A percentile compares a stretch with the other conserved stretches of the same genome.
Conservation (phyloP, 1,140 invertebrate species). For the Stenopsyche tienmushanensis region DNA sequence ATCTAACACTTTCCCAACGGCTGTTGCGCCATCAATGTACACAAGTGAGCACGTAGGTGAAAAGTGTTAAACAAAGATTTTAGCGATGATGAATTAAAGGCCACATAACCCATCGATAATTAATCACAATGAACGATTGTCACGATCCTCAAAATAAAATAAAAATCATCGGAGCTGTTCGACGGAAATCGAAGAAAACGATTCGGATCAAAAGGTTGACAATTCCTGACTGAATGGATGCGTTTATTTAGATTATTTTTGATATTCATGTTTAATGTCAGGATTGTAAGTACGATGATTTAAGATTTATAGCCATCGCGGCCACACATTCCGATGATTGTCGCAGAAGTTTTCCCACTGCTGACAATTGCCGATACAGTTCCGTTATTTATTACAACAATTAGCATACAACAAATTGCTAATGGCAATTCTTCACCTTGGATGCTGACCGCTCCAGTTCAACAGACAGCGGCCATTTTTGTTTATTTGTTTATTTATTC, state of each 20-base stretch:
- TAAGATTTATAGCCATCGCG: no score
- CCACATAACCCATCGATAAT: no score
- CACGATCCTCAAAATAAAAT: no score
- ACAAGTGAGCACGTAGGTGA: background rate
- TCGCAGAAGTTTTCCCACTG: no score
- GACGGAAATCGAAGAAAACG: background rate
- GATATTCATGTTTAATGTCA: background rate
- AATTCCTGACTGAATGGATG: background rate
- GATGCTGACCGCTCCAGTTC: background rate
- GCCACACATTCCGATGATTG: no score
- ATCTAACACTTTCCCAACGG: no score
- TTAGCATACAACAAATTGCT: background rate
- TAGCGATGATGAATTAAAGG: no score
- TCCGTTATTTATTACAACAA: no score
- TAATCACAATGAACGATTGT: background rate
- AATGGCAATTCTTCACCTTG: slow-evolving; percentile 8
- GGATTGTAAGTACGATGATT: no score
- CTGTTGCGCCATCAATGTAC: background rate
- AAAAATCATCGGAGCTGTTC: background rate
- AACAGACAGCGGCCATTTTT: background rate
- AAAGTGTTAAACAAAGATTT: background rate
- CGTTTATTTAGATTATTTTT: background rate
- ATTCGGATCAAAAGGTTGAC: background rate
- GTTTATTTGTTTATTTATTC: background rate
- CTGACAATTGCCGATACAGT: no score